Percentiles rank a stretch among this genome's conserved stretches.
phyloP scores from a whole-genome alignment of 2,888 invertebrate genomes.

The Sycophila texana region DNA sequence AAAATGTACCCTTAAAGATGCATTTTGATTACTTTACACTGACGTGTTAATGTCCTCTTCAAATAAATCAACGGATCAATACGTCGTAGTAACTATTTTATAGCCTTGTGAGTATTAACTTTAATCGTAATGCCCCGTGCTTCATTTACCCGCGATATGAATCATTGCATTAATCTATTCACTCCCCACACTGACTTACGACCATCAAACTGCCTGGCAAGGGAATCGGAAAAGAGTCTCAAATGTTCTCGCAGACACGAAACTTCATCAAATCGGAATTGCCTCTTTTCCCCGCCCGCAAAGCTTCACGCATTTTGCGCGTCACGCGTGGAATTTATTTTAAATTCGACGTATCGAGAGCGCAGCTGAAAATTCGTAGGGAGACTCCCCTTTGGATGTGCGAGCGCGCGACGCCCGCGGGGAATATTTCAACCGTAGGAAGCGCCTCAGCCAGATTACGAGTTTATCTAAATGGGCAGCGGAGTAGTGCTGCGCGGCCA shows the following conservation, averaged over 20 bases:
- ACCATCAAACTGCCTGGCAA: background rate
- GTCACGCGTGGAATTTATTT: constrained; percentile 63
- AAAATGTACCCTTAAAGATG: too few relatives aligned
- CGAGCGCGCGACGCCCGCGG: constrained; percentile 62
- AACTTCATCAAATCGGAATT: constrained; percentile 58
- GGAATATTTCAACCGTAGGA: constrained; percentile 71
- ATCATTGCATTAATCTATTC: background rate
- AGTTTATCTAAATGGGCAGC: constrained; percentile 73
- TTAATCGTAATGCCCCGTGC: too few relatives aligned
- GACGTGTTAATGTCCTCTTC: too few relatives aligned
- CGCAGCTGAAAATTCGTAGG: constrained; percentile 41
- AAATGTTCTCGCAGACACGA: constrained; percentile 35
- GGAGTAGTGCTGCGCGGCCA: constrained; percentile 57
- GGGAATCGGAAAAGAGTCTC: background rate
- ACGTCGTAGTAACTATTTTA: too few relatives aligned
- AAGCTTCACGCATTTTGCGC: background rate
- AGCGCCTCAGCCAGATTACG: constrained; percentile 69
- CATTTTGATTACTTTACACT: too few relatives aligned
- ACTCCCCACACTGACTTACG: background rate
- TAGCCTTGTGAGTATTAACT: too few relatives aligned
- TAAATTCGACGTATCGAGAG: constrained; percentile 61
- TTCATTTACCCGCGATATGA: too few relatives aligned
- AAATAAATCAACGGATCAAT: too few relatives aligned
- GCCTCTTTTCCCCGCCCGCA: constrained; percentile 44
- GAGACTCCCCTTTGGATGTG: constrained; percentile 51